phyloP scores from a whole-genome alignment of 2,888 invertebrate species.

The Archips xylosteana region DNA sequence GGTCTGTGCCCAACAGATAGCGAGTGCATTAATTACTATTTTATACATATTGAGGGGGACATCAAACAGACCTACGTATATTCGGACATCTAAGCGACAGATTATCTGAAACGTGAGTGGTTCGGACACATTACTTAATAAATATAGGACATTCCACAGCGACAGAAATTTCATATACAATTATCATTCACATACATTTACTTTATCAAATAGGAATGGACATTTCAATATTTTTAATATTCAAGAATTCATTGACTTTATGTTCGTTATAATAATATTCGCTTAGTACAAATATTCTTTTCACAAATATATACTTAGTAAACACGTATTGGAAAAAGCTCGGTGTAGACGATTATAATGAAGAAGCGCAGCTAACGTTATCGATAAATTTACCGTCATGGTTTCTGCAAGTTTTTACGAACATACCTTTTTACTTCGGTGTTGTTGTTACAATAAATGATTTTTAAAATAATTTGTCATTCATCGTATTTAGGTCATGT shows the following conservation, averaged over 20 bases:
- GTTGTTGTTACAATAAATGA: neutral
- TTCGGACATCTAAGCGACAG: constrained; percentile 24
- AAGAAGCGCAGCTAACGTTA: constrained; percentile 40
- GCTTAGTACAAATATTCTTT: constrained; percentile 59
- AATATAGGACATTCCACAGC: constrained; percentile 72
- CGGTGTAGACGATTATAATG: constrained; percentile 33
- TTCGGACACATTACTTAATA: constrained; percentile 65
- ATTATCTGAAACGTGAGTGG: constrained; percentile 53
- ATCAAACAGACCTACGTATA: constrained; percentile 17
- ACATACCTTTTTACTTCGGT: neutral
- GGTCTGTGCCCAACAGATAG: neutral
- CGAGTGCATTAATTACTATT: constrained; percentile 13
- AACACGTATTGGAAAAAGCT: constrained; percentile 49
- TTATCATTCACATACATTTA: constrained; percentile 59
- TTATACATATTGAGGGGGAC: constrained; percentile 13
- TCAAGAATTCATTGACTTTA: constrained; percentile 60
- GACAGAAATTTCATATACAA: constrained; percentile 55
- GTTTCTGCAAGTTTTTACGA: constrained; percentile 2
- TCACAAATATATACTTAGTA: constrained; percentile 54
- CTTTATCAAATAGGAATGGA: constrained; percentile 65
- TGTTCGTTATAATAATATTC: constrained; percentile 60
- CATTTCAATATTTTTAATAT: constrained; percentile 55
- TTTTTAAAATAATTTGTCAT: neutral
- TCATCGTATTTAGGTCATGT: neutral
- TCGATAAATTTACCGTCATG: constrained; percentile 21